Conservation (phyloP, 2,797 vertebrate species). For the Lepus oiostolus region DNA sequence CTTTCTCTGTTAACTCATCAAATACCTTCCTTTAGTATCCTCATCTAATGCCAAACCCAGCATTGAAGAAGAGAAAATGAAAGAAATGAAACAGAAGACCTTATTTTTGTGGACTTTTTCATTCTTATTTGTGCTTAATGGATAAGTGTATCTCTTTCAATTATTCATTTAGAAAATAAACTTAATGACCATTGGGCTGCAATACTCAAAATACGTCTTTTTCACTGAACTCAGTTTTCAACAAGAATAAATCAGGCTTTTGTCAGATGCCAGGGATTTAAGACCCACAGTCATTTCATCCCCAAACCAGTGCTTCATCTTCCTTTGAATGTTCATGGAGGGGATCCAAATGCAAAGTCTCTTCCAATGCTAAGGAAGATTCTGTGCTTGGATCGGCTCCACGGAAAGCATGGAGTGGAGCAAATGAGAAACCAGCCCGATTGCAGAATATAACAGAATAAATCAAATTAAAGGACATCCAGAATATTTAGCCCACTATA, state of each 20-base stretch:
- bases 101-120: not conserved
- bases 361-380: slow-evolving; percentile 47
- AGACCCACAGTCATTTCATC: not conserved
- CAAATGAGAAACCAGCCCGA: slow-evolving; percentile 5
- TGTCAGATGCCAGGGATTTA: not conserved
- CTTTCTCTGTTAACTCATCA: not conserved
- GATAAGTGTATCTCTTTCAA: not conserved
- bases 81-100: not conserved
- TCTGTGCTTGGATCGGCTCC: slow-evolving; percentile 56
- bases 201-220: slow-evolving; percentile 1
- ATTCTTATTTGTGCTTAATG: not conserved
- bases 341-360: slow-evolving; percentile 47
- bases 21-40: not conserved
- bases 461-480: slow-evolving; percentile 66
- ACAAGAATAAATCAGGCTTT: not conserved
- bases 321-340: slow-evolving; percentile 46
- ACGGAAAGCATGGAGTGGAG: not conserved
- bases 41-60: not conserved
- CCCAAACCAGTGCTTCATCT: slow-evolving; percentile 29
- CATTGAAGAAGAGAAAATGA: not conserved
- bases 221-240: slow-evolving; percentile 31
- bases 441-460: slow-evolving; percentile 67
- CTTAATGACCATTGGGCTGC: not conserved
- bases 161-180: slow-evolving; percentile 9
- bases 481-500: slow-evolving; percentile 20